Conservation (phyloP, 2,113 vertebrate species). For the Macheiramphus alcinus region DNA sequence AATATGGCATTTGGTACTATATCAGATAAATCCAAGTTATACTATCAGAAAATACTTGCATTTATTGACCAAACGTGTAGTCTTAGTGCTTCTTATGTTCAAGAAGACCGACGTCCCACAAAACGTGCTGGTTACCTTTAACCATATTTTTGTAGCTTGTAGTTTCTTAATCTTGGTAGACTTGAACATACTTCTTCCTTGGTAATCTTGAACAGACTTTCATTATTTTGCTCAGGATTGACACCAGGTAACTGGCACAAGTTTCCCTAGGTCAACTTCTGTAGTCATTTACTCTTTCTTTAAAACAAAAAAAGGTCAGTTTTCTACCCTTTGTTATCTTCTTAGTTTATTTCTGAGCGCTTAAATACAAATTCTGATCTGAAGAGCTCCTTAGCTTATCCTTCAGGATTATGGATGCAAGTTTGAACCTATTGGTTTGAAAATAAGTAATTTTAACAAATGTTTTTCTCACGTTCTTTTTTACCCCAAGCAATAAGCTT, state of each 20-base stretch:
- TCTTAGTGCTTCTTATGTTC: neutral
- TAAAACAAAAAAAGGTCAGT: neutral
- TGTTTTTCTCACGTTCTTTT: neutral
- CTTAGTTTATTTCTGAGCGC: neutral
- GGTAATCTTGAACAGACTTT: neutral
- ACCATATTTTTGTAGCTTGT: neutral
- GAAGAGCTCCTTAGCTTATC: neutral
- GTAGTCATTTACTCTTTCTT: neutral
- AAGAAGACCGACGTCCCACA: accelerated
- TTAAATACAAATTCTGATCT: neutral
- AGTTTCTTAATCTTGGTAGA: neutral
- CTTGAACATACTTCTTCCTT: neutral
- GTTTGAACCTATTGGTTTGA: neutral
- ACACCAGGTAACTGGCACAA: neutral
- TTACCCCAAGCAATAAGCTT: neutral
- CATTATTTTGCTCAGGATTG: neutral
- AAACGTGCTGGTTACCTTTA: neutral
- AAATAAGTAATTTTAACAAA: neutral
- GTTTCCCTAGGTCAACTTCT: neutral
- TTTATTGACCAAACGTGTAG: neutral
- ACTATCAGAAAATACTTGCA: neutral
- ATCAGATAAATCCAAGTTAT: neutral
- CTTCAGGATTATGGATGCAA: neutral
- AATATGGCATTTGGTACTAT: neutral
- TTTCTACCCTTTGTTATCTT: neutral